A percentile compares a stretch with the other conserved stretches of the same genome.
These are phyloP conservation scores for Mercenaria mercenaria DNA, from an alignment of 1,140 invertebrate genomes.

Conservation along the genomic window DNA sequence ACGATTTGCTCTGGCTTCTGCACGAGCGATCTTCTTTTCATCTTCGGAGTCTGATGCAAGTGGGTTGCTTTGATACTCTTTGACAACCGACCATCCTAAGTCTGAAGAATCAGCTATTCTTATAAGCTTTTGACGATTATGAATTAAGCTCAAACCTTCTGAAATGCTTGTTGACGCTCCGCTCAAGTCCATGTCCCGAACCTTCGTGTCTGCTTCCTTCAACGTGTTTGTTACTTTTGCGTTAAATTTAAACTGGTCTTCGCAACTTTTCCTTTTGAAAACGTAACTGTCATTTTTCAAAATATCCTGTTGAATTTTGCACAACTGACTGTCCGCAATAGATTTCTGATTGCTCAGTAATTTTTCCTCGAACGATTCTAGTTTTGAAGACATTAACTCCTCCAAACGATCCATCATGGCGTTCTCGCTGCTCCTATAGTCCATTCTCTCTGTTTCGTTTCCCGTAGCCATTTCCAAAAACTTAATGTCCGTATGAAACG, in stretches of 20 bases:
- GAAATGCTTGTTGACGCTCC: neutral
- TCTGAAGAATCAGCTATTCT: neutral
- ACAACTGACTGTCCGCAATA: neutral
- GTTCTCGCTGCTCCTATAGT: too few species aligned
- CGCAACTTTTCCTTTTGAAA: constrained; percentile 21
- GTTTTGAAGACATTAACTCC: neutral
- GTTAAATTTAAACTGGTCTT: constrained; percentile 7
- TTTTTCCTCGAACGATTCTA: neutral
- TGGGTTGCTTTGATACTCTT: constrained; percentile 33
- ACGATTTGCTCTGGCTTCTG: neutral
- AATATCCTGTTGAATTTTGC: neutral
- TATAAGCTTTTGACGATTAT: neutral
- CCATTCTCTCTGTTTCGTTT: too few species aligned
- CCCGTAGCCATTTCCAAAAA: too few species aligned
- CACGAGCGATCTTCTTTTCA: constrained; percentile 19
- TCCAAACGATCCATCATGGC: neutral
- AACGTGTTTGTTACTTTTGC: neutral
- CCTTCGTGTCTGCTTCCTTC: neutral
- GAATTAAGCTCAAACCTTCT: neutral
- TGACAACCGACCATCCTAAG: neutral
- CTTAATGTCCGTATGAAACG: too few species aligned
- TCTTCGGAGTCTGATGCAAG: constrained; percentile 49
- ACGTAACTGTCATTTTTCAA: neutral
- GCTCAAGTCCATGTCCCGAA: neutral
- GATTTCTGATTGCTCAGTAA: neutral